Evolutionary conservation across 1,140 invertebrate genomes (phyloP).

Genomic region (Teleogryllus occipitalis): DNA sequence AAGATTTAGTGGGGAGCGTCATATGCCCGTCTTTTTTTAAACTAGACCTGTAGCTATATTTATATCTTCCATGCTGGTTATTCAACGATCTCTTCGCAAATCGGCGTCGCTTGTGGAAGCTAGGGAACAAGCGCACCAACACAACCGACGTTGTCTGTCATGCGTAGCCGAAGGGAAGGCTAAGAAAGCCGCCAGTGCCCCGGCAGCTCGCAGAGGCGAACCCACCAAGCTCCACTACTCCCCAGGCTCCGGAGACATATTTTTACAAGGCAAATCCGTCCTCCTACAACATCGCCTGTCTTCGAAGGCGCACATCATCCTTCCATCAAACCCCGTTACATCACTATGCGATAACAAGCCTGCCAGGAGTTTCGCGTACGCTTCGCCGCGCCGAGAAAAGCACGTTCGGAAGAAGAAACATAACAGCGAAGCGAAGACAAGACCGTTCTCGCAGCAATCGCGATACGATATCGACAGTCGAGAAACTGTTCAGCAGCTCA

Average conservation of each 20-base stretch:
- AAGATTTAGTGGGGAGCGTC: background rate
- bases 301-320: background rate
- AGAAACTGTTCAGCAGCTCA: background rate
- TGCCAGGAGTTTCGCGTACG: background rate
- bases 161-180: background rate
- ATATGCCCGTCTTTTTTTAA: slow-evolving; percentile 1
- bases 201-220: background rate
- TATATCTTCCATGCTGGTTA: background rate
- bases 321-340: background rate
- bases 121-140: background rate
- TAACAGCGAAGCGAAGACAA: background rate
- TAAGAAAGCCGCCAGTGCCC: background rate
- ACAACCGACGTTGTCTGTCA: background rate
- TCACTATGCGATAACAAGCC: background rate
- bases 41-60: background rate
- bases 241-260: background rate
- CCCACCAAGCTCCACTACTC: background rate
- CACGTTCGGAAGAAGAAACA: background rate
- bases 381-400: background rate
- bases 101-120: background rate
- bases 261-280: background rate
- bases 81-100: background rate
- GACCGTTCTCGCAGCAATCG: background rate
- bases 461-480: background rate
- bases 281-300: background rate